A percentile compares a stretch with the other conserved stretches of the same genome.
phyloP scores from a whole-genome alignment of 2,888 invertebrate species.

The Norana najaformis region DNA sequence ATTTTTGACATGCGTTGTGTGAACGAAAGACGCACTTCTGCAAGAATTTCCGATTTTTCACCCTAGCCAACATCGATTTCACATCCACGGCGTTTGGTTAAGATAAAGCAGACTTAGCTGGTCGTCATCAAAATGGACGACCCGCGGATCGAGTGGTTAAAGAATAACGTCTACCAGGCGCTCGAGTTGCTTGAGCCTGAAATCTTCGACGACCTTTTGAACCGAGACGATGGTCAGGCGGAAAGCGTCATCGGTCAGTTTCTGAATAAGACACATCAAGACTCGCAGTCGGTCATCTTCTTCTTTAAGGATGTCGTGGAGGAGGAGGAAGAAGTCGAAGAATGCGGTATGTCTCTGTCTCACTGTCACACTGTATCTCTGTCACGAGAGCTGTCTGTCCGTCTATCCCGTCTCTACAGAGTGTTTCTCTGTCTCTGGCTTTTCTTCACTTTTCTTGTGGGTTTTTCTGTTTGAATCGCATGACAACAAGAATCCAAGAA shows the following conservation, averaged over 20 bases:
- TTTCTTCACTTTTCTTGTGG: too few species aligned
- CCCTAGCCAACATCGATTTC: neutral
- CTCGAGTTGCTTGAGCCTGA: constrained; percentile 56
- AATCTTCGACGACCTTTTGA: constrained; percentile 61
- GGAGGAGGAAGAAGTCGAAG: constrained; percentile 62
- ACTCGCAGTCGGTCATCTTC: constrained; percentile 56
- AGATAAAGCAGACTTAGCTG: neutral
- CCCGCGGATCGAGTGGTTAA: constrained; percentile 61
- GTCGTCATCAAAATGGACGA: constrained; percentile 59
- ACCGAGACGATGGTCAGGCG: constrained; percentile 59
- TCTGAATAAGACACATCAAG: constrained; percentile 61
- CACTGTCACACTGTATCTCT: neutral
- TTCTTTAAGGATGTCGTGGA: constrained; percentile 61
- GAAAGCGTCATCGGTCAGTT: constrained; percentile 60
- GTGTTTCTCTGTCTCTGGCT: neutral
- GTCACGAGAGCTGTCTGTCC: too few species aligned
- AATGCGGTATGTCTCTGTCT: constrained; percentile 54
- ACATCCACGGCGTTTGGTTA: neutral
- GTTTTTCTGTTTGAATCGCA: too few species aligned
- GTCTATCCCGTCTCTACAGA: neutral
- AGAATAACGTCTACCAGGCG: constrained; percentile 56
- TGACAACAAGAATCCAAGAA: too few species aligned
- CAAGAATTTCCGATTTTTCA: neutral
- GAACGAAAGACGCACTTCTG: neutral
- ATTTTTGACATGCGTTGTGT: neutral